Evolutionary conservation across 2,888 invertebrate species (phyloP).

Genomic region (Sussaba pulchella): DNA sequence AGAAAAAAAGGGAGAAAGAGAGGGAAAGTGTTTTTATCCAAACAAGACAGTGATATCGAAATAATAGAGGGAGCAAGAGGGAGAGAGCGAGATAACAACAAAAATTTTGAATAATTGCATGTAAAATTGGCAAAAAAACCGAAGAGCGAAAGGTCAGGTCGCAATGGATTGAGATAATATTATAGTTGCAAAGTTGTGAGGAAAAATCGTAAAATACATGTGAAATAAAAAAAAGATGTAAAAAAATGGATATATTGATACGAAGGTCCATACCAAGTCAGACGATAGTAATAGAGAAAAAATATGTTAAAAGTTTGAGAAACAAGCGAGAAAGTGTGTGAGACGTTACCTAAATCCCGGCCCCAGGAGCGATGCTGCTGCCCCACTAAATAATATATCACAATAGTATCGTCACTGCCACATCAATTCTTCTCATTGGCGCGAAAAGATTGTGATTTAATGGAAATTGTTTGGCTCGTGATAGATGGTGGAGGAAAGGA

Average conservation of each 20-base stretch:
- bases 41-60: conserved; percentile 71
- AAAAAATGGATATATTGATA: neutral
- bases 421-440: conserved; percentile 74
- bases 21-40: conserved; percentile 72
- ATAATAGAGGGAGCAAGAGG: conserved; percentile 71
- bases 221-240: conserved; percentile 35
- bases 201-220: conserved; percentile 19
- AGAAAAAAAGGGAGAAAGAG: conserved; percentile 71
- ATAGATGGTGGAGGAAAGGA: conserved; percentile 16
- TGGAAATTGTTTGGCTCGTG: conserved; percentile 38
- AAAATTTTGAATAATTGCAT: conserved; percentile 43
- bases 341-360: conserved; percentile 87
- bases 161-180: conserved; percentile 38
- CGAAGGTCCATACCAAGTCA: conserved; percentile 70
- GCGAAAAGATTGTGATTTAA: conserved; percentile 35
- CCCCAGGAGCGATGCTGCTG: conserved; percentile 88
- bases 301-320: conserved; percentile 59
- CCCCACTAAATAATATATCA: conserved; percentile 86
- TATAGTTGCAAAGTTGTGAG: conserved; percentile 16
- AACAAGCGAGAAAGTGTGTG: conserved; percentile 82
- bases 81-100: conserved; percentile 66
- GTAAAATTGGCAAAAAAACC: conserved; percentile 30
- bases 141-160: conserved; percentile 27
- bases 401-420: conserved; percentile 83
- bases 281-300: conserved; percentile 72